phyloP scores from a whole-genome alignment of 2,113 vertebrate genomes.

The Syngnathoides biaculeatus region DNA sequence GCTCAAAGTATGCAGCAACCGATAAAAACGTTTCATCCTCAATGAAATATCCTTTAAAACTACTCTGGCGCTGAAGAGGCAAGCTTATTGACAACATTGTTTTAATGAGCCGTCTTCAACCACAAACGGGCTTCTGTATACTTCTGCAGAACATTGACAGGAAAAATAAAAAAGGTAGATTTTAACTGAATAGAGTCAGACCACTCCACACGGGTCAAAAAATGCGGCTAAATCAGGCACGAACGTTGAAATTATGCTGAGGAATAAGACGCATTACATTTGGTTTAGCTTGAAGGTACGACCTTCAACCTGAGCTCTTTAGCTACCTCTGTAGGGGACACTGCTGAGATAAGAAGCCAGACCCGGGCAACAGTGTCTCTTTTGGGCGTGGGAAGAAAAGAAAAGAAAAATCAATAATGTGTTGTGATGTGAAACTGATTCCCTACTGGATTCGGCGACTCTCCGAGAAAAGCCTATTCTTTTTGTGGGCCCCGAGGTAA shows the following conservation, averaged over 20 bases:
- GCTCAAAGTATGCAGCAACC: too few relatives aligned
- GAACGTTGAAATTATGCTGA: neutral
- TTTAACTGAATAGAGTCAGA: too few relatives aligned
- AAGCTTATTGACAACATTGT: too few relatives aligned
- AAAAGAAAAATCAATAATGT: constrained; percentile 73
- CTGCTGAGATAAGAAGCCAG: constrained; percentile 50
- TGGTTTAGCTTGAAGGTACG: constrained; percentile 52
- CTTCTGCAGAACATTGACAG: too few relatives aligned
- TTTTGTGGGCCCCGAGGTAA: constrained; percentile 68
- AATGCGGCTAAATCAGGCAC: neutral
- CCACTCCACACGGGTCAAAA: neutral
- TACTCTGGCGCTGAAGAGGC: too few relatives aligned
- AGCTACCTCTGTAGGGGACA: constrained; percentile 44
- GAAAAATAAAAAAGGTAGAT: too few relatives aligned
- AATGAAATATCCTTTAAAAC: too few relatives aligned
- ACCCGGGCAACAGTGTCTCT: constrained; percentile 45
- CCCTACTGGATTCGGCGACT: constrained; percentile 63
- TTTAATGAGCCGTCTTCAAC: too few relatives aligned
- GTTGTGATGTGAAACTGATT: constrained; percentile 77
- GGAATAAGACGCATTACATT: constrained; percentile 41
- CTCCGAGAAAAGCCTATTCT: constrained; percentile 57
- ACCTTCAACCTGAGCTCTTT: constrained; percentile 53
- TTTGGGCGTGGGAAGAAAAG: constrained; percentile 29
- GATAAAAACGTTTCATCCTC: too few relatives aligned
- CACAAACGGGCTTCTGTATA: too few relatives aligned